phyloP scores from a whole-genome alignment of 2,113 vertebrate genomes.

The Dicentrarchus labrax region DNA sequence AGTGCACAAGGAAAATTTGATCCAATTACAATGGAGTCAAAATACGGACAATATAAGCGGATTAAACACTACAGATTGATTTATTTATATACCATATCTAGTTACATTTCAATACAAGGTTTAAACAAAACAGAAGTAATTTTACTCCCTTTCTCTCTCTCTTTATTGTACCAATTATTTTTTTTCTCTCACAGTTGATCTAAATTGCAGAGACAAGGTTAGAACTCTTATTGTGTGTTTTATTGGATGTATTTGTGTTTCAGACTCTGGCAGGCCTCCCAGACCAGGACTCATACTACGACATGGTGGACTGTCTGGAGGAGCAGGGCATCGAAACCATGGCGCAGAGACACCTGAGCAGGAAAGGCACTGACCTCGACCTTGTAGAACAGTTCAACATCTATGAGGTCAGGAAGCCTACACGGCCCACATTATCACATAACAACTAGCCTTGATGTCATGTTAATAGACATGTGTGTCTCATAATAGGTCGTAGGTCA shows the following conservation, averaged over 20 bases:
- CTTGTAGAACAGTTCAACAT: constrained; percentile 96
- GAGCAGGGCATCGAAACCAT: constrained; percentile 92
- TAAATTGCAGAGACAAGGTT: background rate
- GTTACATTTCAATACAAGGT: background rate
- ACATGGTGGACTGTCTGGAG: constrained; percentile 96
- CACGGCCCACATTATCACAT: background rate
- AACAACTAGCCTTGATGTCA: background rate
- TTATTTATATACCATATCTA: constrained; percentile 4
- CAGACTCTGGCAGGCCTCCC: constrained; percentile 93
- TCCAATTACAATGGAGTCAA: background rate
- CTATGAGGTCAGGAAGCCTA: constrained; percentile 89
- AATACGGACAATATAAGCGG: background rate
- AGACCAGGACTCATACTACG: constrained; percentile 97
- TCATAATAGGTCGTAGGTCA: background rate
- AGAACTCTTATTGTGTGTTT: background rate
- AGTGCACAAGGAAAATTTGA: background rate
- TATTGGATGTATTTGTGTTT: constrained; percentile 12
- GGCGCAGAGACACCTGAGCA: constrained; percentile 92
- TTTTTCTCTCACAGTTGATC: background rate
- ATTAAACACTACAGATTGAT: background rate
- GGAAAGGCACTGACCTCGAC: constrained; percentile 96
- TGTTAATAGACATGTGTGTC: background rate
- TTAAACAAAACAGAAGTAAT: background rate
- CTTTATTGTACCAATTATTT: background rate
- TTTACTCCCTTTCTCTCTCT: background rate